These are phyloP conservation scores for Ciona savignyi DNA, from an alignment of 23 tunicate species.

Conservation along the genomic window DNA sequence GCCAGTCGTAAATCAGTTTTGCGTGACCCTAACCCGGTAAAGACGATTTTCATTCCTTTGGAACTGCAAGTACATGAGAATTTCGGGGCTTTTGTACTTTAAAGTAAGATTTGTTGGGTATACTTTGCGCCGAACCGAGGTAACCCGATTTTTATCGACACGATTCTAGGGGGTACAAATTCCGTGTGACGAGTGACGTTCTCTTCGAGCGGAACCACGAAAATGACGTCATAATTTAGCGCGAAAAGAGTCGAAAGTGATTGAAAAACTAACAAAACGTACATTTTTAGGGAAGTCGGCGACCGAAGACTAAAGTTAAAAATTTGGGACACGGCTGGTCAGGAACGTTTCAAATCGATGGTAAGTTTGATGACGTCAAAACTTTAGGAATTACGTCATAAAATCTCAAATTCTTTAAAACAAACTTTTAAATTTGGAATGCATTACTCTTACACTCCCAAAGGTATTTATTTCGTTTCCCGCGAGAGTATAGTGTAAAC, in stretches of 20 bases:
- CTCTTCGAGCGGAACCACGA: not conserved
- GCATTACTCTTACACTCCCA: not conserved
- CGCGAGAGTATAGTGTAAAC: not conserved
- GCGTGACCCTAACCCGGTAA: not conserved
- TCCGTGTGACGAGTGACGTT: not conserved
- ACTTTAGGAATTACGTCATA: not conserved
- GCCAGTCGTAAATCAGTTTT: not conserved
- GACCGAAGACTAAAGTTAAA: conserved; percentile 29
- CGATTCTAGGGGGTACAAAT: not conserved
- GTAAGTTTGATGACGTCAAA: conserved; percentile 20
- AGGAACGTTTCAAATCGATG: conserved; percentile 54
- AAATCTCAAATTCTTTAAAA: not conserved
- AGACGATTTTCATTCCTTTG: not conserved
- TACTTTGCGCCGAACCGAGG: not conserved
- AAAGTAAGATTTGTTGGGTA: not conserved
- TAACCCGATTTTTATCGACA: not conserved
- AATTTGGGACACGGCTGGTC: conserved; percentile 69
- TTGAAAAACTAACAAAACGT: not conserved
- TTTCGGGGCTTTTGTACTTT: not conserved
- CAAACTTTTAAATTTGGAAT: not conserved
- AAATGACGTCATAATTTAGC: not conserved
- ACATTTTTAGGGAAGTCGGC: conserved; percentile 35
- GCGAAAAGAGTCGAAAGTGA: not conserved
- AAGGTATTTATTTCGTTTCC: not conserved
- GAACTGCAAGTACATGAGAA: not conserved